Evolutionary conservation across 2,797 vertebrate genomes (phyloP).

Genomic region (Parauchenoglanis ngamensis): DNA sequence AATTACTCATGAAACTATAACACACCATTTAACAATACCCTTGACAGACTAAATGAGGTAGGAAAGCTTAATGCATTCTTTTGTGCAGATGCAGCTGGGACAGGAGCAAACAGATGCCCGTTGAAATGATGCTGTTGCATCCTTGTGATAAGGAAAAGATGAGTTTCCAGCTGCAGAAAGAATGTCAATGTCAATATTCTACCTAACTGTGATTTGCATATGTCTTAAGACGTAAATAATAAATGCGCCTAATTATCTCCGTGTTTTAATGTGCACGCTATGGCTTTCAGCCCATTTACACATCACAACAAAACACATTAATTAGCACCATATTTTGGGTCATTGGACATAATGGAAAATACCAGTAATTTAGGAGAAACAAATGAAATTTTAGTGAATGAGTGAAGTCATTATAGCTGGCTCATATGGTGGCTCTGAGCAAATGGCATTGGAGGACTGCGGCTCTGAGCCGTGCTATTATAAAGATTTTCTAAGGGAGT

Average conservation of each 20-base stretch:
- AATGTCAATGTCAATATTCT: conserved; percentile 22
- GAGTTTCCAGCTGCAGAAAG: conserved; percentile 25
- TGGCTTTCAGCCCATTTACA: conserved; percentile 40
- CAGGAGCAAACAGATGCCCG: conserved; percentile 21
- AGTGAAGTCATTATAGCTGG: conserved; percentile 46
- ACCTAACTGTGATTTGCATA: conserved; percentile 38
- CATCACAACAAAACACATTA: conserved; percentile 45
- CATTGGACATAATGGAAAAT: conserved; percentile 54
- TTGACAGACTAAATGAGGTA: conserved; percentile 15
- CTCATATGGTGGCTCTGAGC: conserved; percentile 36
- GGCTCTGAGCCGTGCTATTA: background rate
- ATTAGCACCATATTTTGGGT: conserved; percentile 50
- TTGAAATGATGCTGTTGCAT: conserved; percentile 19
- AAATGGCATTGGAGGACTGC: conserved; percentile 17
- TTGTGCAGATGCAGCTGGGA: conserved; percentile 11
- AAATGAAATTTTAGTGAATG: conserved; percentile 54
- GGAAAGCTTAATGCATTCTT: conserved; percentile 22
- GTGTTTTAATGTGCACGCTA: conserved; percentile 32
- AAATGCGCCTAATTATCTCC: conserved; percentile 24
- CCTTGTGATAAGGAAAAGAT: conserved; percentile 23
- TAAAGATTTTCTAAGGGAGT: conserved; percentile 8
- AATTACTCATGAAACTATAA: conserved; percentile 37
- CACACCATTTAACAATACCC: conserved; percentile 38
- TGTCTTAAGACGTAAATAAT: conserved; percentile 23
- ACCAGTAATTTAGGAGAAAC: conserved; percentile 43